Base-by-base conservation (phyloP, 2,797 vertebrate genomes). In the Liparis tanakae region DNA sequence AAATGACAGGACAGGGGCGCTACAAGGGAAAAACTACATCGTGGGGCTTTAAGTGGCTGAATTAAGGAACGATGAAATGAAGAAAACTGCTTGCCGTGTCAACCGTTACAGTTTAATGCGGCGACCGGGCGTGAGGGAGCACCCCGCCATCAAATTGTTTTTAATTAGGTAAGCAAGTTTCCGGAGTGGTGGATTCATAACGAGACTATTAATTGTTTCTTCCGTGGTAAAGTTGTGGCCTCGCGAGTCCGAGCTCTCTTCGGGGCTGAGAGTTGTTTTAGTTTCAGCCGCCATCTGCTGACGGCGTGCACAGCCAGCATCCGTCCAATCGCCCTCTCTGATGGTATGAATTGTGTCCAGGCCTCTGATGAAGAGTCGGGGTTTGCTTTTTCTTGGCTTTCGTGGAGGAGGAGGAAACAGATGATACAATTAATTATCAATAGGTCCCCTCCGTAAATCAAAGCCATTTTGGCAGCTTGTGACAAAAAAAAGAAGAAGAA, bases 361-460 rank as follows among this genome's bases (percentile, higher is more conserved):
- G 89, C 90, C 85, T 90, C 91, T 91, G 92, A 92, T 92, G 87
- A 93, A 85, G 89, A 93, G 92, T 92, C 87, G 88, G 84, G 87
- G 90, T 94, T 92, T 79, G 82, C 85, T 92, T 94, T 94, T 92
- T 93, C 89, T 94, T 95, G 94, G 94, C 94, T 86, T 84, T 86
- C 82, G 74, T 30, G 79, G 87, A 89, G 91, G 92, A 89, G 91
- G 92, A 92, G 90, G 90, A 94, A 94, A 92, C 95, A 95, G 95
- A 95, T 95, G 95, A 95, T 94, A 91, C 92, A 91, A 95, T 95
- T 93, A 95, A 95, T 95, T 95, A 95, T 95, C 95, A 91, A 95
- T 95, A 94, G 90, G 89, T 93, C 90, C 91, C 91, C 92, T 91
- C 92, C 90, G 91, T 93, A 94, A 94, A 95, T 95, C 94, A 95